These are phyloP conservation scores for Endotricha flammealis DNA, from an alignment of 2,888 invertebrate genomes.

Conservation along the genomic window DNA sequence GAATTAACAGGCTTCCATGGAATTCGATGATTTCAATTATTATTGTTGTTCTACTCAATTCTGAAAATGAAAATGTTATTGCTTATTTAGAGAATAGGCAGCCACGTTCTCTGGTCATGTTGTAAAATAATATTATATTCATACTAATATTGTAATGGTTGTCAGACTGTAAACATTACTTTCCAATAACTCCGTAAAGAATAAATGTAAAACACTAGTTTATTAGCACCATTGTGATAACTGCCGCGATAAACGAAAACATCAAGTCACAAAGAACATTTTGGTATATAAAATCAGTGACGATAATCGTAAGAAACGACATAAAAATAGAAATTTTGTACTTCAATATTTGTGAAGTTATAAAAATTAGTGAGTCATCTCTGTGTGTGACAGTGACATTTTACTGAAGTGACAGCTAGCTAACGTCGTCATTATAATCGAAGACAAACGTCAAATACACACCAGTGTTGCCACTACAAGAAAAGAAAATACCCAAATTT, in stretches of 20 bases:
- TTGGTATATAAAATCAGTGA: neutral
- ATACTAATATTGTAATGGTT: no score
- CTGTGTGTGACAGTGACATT: neutral
- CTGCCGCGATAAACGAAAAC: neutral
- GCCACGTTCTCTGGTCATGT: no score
- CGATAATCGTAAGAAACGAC: neutral
- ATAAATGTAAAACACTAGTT: neutral
- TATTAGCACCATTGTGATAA: neutral
- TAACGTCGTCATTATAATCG: no score
- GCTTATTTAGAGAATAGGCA: no score
- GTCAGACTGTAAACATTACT: neutral
- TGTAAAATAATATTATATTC: no score
- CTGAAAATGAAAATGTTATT: no score
- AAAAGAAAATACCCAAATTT: no score
- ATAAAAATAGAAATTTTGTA: neutral
- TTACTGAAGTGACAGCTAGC: neutral
- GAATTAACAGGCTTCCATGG: no score
- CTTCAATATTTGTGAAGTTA: neutral
- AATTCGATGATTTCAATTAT: no score
- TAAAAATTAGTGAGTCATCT: neutral
- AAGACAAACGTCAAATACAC: neutral
- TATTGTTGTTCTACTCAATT: no score
- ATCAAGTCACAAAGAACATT: no score
- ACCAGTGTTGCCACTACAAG: conserved; percentile 3
- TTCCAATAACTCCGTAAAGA: neutral